Evolutionary conservation across 2,888 invertebrate genomes (phyloP).

Genomic region (Allygus modestus): DNA sequence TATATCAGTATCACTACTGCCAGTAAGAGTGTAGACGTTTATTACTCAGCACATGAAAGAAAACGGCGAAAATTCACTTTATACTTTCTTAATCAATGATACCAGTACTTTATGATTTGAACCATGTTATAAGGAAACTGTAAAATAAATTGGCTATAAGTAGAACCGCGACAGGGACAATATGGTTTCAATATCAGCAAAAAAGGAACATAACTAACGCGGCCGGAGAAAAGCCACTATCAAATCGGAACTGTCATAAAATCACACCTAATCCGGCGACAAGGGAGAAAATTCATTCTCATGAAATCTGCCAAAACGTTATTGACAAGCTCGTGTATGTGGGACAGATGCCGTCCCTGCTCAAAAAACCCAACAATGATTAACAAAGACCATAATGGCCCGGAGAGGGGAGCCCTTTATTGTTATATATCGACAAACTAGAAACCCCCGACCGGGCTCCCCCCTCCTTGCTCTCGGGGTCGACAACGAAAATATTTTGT

Average conservation of each 20-base stretch:
- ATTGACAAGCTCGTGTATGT: slow-evolving; percentile 50
- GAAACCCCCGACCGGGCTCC: slow-evolving; percentile 56
- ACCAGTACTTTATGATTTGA: too few relatives aligned
- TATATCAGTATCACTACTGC: too few relatives aligned
- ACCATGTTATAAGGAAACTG: too few relatives aligned
- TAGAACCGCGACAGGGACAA: too few relatives aligned
- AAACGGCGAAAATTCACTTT: too few relatives aligned
- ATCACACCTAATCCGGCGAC: slow-evolving; percentile 1
- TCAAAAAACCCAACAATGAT: slow-evolving; percentile 63
- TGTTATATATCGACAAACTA: slow-evolving; percentile 64
- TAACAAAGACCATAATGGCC: slow-evolving; percentile 63
- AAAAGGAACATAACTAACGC: too few relatives aligned
- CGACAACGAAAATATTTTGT: slow-evolving; percentile 62
- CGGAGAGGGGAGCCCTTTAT: slow-evolving; percentile 41
- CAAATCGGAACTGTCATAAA: slow-evolving; percentile 22
- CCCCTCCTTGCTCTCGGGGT: slow-evolving; percentile 3
- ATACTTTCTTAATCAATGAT: too few relatives aligned
- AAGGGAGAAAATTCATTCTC: slow-evolving; percentile 21
- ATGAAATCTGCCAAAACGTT: slow-evolving; percentile 52
- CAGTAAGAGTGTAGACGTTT: too few relatives aligned
- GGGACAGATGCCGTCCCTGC: slow-evolving; percentile 60
- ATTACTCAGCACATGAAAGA: too few relatives aligned
- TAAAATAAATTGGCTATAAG: too few relatives aligned
- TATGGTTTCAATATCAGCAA: too few relatives aligned
- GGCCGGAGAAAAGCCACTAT: slow-evolving; percentile 20